These are phyloP conservation scores for Menidia menidia DNA, from an alignment of 2,797 vertebrate genomes.

Conservation along the genomic window DNA sequence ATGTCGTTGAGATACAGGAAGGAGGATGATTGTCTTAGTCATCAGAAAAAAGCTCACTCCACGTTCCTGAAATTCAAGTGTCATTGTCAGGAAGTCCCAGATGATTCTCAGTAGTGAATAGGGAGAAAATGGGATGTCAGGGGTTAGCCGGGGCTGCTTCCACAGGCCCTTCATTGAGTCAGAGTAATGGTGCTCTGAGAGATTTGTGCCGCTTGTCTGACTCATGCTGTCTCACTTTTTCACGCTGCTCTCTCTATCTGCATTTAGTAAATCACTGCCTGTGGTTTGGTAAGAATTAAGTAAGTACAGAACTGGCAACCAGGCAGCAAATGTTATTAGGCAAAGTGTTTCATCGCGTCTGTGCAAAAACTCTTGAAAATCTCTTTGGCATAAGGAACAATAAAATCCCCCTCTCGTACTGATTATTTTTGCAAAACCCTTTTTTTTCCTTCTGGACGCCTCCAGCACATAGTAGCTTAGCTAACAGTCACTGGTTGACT, in stretches of 20 bases:
- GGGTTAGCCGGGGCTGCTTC: constrained; percentile 44
- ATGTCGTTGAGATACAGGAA: constrained; percentile 34
- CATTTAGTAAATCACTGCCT: constrained; percentile 65
- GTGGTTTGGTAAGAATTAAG: constrained; percentile 66
- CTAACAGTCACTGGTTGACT: constrained; percentile 5
- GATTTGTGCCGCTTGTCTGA: constrained; percentile 53
- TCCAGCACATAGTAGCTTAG: constrained; percentile 8
- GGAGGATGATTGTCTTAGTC: constrained; percentile 32
- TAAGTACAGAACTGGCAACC: constrained; percentile 75
- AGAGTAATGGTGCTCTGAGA: constrained; percentile 50
- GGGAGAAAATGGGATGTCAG: constrained; percentile 48
- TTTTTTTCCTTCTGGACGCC: constrained; percentile 28
- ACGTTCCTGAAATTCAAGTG: constrained; percentile 43
- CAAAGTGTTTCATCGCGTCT: constrained; percentile 53
- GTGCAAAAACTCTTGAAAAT: constrained; percentile 37
- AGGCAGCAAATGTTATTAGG: constrained; percentile 66
- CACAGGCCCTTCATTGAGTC: constrained; percentile 47
- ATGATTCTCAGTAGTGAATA: constrained; percentile 40
- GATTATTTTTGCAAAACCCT: constrained; percentile 24
- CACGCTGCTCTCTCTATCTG: constrained; percentile 21
- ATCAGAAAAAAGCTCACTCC: constrained; percentile 34
- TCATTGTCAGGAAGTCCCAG: constrained; percentile 47
- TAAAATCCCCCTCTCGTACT: constrained; percentile 16
- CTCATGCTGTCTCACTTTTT: constrained; percentile 49
- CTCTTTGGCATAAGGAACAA: constrained; percentile 29